A percentile compares a stretch with the other conserved stretches of the same genome.
phyloP scores from a whole-genome alignment of 2,113 vertebrate species.

The Oostethus manadensis region DNA sequence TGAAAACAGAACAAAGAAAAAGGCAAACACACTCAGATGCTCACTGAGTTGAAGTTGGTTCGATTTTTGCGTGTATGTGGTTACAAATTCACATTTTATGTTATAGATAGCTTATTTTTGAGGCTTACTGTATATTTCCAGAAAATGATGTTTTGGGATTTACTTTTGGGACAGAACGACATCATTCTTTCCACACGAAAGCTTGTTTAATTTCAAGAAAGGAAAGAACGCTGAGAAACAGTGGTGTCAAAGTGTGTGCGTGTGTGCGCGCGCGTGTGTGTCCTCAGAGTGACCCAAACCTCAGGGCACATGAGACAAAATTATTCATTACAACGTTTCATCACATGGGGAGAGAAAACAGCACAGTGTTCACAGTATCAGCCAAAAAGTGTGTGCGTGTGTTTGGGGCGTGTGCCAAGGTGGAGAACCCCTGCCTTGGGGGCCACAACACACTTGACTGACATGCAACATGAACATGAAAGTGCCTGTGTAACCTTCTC shows the following conservation, averaged over 20 bases:
- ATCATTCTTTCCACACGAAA: too few species aligned
- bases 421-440: slow-evolving; percentile 63
- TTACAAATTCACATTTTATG: too few species aligned
- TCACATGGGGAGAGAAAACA: slow-evolving; percentile 38
- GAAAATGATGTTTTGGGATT: too few species aligned
- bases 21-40: too few species aligned
- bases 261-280: slow-evolving; percentile 3
- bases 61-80: too few species aligned
- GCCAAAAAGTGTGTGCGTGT: slow-evolving; percentile 33
- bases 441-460: slow-evolving; percentile 55
- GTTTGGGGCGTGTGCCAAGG: slow-evolving; percentile 43
- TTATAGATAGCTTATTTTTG: too few species aligned
- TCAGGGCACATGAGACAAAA: slow-evolving; percentile 28
- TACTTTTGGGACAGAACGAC: too few species aligned
- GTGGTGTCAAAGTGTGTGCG: slow-evolving; percentile 4
- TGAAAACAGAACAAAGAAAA: too few species aligned
- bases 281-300: slow-evolving; percentile 32
- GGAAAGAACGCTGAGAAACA: too few species aligned
- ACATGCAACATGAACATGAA: slow-evolving; percentile 55
- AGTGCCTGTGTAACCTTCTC: slow-evolving; percentile 42
- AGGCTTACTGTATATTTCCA: too few species aligned
- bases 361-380: slow-evolving; percentile 31
- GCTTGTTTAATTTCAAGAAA: too few species aligned
- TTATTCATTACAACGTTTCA: slow-evolving; percentile 46
- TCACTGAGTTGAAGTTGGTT: too few species aligned